phyloP scores from a whole-genome alignment of 2,113 vertebrate genomes.

The Damaliscus lunatus region DNA sequence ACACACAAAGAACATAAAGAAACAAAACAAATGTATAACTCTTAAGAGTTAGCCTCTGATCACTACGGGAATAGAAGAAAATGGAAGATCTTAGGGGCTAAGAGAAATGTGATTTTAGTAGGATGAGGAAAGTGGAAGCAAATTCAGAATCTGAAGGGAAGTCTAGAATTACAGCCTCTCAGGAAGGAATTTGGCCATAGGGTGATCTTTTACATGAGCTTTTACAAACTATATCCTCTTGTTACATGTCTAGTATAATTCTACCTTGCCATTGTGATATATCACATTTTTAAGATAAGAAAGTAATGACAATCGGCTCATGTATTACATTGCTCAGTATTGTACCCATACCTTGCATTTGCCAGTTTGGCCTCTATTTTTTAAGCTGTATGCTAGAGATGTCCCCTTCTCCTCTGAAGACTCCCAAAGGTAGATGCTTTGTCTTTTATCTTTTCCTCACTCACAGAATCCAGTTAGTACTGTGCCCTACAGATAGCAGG shows the following conservation, averaged over 20 bases:
- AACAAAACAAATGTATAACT: constrained; percentile 23
- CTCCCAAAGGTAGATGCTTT: background rate
- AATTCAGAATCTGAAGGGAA: background rate
- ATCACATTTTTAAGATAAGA: background rate
- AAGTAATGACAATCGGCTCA: background rate
- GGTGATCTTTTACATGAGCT: background rate
- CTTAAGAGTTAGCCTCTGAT: background rate
- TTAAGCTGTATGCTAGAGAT: background rate
- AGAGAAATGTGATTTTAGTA: background rate
- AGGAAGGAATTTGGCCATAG: background rate
- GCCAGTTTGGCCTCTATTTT: background rate
- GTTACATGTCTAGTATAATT: background rate
- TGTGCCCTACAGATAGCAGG: background rate
- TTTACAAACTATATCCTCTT: constrained; percentile 7
- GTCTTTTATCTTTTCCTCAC: constrained; percentile 25
- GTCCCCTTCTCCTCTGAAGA: background rate
- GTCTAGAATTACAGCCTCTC: background rate
- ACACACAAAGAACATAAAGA: background rate
- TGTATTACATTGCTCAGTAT: background rate
- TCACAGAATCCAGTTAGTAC: background rate
- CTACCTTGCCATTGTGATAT: background rate
- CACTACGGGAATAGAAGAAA: background rate
- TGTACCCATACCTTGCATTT: background rate
- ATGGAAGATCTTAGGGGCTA: background rate
- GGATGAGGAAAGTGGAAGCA: background rate